These are phyloP conservation scores for Cephus sareptanus DNA, from an alignment of 2,888 invertebrate genomes.

Conservation along the genomic window DNA sequence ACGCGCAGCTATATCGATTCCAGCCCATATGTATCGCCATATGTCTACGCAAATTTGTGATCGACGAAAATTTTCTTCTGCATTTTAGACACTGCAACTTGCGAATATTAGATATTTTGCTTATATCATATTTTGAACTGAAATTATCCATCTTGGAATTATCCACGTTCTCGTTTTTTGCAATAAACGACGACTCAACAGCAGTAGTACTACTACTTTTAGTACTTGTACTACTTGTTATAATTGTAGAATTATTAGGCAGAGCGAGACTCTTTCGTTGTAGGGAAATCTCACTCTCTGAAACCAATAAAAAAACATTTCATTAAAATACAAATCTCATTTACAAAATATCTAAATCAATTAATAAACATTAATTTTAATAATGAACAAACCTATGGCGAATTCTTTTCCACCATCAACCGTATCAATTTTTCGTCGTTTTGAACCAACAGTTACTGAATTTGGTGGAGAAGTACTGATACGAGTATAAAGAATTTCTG, in stretches of 20 bases:
- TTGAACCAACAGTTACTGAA: not conserved
- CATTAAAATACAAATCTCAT: not conserved
- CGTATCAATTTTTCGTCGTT: not conserved
- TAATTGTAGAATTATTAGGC: not conserved
- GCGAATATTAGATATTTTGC: constrained; percentile 34
- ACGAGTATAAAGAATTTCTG: constrained; percentile 35
- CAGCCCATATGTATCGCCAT: constrained; percentile 77
- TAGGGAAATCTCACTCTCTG: not conserved
- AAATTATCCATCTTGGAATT: not conserved
- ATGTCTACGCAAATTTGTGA: constrained; percentile 71
- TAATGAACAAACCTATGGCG: not conserved
- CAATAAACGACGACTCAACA: not conserved
- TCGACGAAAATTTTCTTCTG: constrained; percentile 66
- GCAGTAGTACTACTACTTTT: not conserved
- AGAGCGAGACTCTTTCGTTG: not conserved
- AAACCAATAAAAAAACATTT: not conserved
- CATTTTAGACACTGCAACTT: constrained; percentile 70
- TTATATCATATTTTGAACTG: constrained; percentile 36
- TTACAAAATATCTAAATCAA: not conserved
- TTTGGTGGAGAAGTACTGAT: constrained; percentile 24
- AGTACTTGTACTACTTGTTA: not conserved
- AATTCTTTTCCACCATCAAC: not conserved
- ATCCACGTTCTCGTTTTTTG: not conserved
- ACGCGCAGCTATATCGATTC: constrained; percentile 80
- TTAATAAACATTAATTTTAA: not conserved